Evolutionary conservation across 30 jellyfish, hydroid and myxozoan genomes (phyloP).

Genomic region (Morbakka virulenta): DNA sequence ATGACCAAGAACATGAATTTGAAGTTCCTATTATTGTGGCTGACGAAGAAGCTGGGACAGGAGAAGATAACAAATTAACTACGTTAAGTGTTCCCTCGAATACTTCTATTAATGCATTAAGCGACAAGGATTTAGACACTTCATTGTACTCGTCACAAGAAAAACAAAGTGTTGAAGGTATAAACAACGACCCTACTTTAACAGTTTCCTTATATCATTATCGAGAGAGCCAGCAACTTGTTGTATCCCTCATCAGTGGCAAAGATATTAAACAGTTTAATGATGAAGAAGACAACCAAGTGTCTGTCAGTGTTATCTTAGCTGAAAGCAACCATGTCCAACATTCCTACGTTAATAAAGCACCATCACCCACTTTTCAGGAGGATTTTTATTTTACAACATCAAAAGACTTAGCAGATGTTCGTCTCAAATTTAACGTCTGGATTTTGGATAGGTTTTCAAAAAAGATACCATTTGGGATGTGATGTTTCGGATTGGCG

Average conservation of each 20-base stretch:
- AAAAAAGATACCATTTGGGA: conserved; percentile 72
- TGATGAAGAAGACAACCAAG: conserved; percentile 5
- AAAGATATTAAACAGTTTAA: neutral
- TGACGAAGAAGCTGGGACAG: neutral
- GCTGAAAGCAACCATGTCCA: conserved; percentile 40
- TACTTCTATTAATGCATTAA: neutral
- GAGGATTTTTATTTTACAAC: conserved; percentile 51
- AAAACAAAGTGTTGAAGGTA: neutral
- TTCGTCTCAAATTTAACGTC: conserved; percentile 61
- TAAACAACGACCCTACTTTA: neutral
- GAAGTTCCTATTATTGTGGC: neutral
- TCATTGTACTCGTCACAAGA: neutral
- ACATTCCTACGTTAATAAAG: conserved; percentile 37
- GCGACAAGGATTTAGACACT: neutral
- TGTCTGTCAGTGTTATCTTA: conserved; percentile 38
- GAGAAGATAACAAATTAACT: neutral
- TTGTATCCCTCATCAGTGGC: conserved; percentile 30
- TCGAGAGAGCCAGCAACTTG: conserved; percentile 8
- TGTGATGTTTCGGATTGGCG: conserved; percentile 43
- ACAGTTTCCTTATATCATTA: conserved; percentile 29
- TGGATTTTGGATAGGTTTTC: conserved; percentile 84
- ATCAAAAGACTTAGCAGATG: neutral
- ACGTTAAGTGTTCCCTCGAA: neutral
- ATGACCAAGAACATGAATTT: too few relatives aligned
- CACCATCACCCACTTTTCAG: conserved; percentile 76